Base-by-base conservation (phyloP, 1,140 invertebrate genomes). In the Plodia interpunctella region DNA sequence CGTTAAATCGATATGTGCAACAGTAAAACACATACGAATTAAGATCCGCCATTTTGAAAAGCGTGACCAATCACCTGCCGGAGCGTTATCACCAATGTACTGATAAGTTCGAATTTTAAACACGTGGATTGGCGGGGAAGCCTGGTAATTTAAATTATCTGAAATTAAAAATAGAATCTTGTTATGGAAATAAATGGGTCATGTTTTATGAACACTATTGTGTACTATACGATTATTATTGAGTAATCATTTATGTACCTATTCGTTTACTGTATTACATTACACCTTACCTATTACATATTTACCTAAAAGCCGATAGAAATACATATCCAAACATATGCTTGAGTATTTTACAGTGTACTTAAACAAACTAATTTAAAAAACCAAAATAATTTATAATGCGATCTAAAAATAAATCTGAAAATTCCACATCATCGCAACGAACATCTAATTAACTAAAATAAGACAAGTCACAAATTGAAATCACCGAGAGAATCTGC, bases 101-200 rank as follows among this genome's bases (percentile, higher is more conserved):
- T 84, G 83, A 82, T 87, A 85, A 82, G 65, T 79, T 82, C 80
- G 66, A 82, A 82, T 81, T 84, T 73, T 72, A 63, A 81, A 83
- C n/a, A 30, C 62, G 49, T 49, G 65, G 72, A 83, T 87, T 87
- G 84, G 84, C 63, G 62, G 72, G 63, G 68, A 44, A 53, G 60
- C 58, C 51, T 49, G 53, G 54, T 57, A 60, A 60, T 21, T 6
- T 21, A 21, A 52, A 64, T 79, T 85, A 71, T 81, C 70, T 49
- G 52, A 70, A 68, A 79, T 73, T 74, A 72, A 74, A 82, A 77
- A 66, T 63, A 62, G 59, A 78, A 73, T 68, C 79, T 75, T 74
- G 72, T 82, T 80, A 74, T 59, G 58, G 59, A 62, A 56, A 59
- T 59, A 79, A 80, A 80, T 80, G 68, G 72, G 63, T 63, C 65